These are phyloP conservation scores for Caenorhabditis sp. DNA, from an alignment of 2,888 invertebrate species.

Conservation along the genomic window DNA sequence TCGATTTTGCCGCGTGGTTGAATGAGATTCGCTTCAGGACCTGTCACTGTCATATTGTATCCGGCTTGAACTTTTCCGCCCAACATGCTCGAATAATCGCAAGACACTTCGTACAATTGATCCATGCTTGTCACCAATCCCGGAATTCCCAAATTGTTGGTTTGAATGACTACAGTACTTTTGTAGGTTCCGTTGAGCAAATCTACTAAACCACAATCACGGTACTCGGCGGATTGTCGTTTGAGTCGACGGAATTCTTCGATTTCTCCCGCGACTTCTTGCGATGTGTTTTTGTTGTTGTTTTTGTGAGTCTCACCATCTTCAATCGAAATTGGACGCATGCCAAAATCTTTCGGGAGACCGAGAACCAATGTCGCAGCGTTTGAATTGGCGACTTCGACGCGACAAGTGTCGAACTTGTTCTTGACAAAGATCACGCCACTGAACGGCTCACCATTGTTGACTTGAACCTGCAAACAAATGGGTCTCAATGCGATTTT, in stretches of 20 bases:
- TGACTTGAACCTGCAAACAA: constrained; percentile 53
- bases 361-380: constrained; percentile 67
- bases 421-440: constrained; percentile 71
- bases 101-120: constrained; percentile 66
- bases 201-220: constrained; percentile 69
- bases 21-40: constrained; percentile 69
- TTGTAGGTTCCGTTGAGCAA: constrained; percentile 69
- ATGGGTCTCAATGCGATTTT: background rate
- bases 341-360: constrained; percentile 69
- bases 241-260: constrained; percentile 51
- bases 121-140: constrained; percentile 70
- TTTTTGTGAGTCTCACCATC: constrained; percentile 47
- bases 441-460: constrained; percentile 65
- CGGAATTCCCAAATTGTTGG: constrained; percentile 71
- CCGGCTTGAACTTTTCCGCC: constrained; percentile 67
- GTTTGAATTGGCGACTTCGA: constrained; percentile 66
- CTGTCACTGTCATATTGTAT: constrained; percentile 68
- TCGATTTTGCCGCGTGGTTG: constrained; percentile 71
- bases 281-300: constrained; percentile 25
- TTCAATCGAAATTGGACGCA: constrained; percentile 65
- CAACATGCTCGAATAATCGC: constrained; percentile 68
- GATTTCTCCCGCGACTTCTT: constrained; percentile 41
- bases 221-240: constrained; percentile 58
- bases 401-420: constrained; percentile 70
- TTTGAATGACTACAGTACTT: constrained; percentile 70